These are phyloP conservation scores for Scaptomyza polygonia DNA, from an alignment of 2,888 invertebrate species.

Conservation along the genomic window DNA sequence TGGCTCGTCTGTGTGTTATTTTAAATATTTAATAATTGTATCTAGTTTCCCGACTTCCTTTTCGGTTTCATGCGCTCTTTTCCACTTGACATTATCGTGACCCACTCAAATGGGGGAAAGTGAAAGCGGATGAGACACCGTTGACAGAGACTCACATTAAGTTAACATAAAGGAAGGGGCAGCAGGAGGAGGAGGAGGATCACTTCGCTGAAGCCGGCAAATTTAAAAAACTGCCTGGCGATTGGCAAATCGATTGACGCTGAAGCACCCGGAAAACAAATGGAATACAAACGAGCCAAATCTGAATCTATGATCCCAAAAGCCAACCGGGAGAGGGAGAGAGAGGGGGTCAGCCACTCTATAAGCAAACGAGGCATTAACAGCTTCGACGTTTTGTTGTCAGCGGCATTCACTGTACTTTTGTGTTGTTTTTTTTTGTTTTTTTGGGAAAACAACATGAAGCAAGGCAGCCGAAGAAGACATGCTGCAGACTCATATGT, in stretches of 20 bases:
- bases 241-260: slow-evolving; percentile 54
- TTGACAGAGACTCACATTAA: slow-evolving; percentile 58
- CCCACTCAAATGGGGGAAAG: slow-evolving; percentile 56
- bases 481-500: slow-evolving; percentile 27
- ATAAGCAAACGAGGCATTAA: slow-evolving; percentile 2
- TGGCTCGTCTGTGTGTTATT: slow-evolving; percentile 55
- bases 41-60: slow-evolving; percentile 70
- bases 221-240: slow-evolving; percentile 43
- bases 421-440: not conserved
- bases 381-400: slow-evolving; percentile 9
- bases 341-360: not conserved
- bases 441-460: slow-evolving; percentile 41
- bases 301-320: not conserved
- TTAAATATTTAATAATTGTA: slow-evolving; percentile 80
- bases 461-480: slow-evolving; percentile 29
- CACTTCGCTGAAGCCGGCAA: slow-evolving; percentile 43
- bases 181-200: slow-evolving; percentile 24
- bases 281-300: slow-evolving; percentile 17
- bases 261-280: slow-evolving; percentile 63
- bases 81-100: slow-evolving; percentile 71
- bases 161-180: not conserved
- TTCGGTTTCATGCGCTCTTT: slow-evolving; percentile 21
- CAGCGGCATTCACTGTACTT: slow-evolving; percentile 12
- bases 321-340: no score
- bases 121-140: slow-evolving; percentile 53